Evolutionary conservation across 2,797 vertebrate species (phyloP).

Genomic region (Otolemur crassicaudatus): DNA sequence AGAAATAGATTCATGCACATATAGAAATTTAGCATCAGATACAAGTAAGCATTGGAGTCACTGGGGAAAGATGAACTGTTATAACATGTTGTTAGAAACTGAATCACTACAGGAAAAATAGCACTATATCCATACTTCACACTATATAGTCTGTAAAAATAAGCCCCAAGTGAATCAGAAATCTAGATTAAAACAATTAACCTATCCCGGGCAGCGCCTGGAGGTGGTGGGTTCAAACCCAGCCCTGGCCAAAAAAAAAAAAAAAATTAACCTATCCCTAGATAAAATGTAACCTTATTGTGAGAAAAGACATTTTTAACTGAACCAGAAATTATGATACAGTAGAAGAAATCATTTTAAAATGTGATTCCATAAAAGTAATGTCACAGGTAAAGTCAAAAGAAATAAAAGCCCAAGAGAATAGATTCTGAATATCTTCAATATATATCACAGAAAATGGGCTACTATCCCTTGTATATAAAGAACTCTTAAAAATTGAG

Average conservation of each 20-base stretch:
- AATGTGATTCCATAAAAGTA: background rate
- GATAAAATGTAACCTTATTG: background rate
- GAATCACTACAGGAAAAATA: background rate
- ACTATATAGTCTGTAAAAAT: background rate
- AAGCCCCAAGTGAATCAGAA: background rate
- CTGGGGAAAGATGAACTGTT: background rate
- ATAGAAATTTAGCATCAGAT: background rate
- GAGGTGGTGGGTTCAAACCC: too few relatives aligned
- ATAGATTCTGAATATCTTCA: background rate
- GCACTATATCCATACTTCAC: background rate
- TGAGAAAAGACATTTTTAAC: background rate
- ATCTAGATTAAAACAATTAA: background rate
- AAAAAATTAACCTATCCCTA: background rate
- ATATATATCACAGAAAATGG: background rate
- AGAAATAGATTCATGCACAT: background rate
- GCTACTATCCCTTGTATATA: background rate
- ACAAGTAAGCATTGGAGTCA: background rate
- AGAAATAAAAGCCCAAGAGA: background rate
- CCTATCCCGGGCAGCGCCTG: too few relatives aligned
- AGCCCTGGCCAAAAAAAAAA: too few relatives aligned
- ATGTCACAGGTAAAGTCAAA: background rate
- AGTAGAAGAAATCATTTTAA: background rate
- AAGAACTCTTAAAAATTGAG: background rate
- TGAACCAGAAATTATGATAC: background rate
- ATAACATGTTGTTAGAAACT: background rate